These are phyloP conservation scores for Leptobrachium ailaonicum DNA, from an alignment of 2,113 vertebrate genomes.

Conservation along the genomic window DNA sequence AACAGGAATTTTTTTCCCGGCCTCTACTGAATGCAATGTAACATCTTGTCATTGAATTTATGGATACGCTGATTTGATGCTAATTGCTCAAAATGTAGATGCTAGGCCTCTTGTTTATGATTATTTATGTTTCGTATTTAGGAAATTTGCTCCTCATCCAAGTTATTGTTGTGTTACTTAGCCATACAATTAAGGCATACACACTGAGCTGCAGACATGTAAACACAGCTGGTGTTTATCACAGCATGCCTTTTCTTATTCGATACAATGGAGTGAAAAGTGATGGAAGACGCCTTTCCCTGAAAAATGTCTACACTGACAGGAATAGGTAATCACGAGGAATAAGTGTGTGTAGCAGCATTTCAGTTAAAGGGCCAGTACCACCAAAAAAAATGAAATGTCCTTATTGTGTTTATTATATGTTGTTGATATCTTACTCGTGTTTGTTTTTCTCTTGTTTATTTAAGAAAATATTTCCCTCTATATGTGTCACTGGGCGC, in stretches of 20 bases:
- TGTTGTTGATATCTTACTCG: too few relatives aligned
- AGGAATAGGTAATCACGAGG: too few relatives aligned
- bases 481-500: too few relatives aligned
- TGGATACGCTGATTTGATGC: background rate
- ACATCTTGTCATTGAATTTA: background rate
- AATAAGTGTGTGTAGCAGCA: too few relatives aligned
- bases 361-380: too few relatives aligned
- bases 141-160: background rate
- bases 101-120: constrained; percentile 2
- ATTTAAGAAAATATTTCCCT: too few relatives aligned
- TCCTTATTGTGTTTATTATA: too few relatives aligned
- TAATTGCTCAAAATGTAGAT: background rate
- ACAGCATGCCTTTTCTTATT: background rate
- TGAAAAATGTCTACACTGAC: too few relatives aligned
- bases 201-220: constrained; percentile 8
- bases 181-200: constrained; percentile 27
- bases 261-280: background rate
- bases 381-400: too few relatives aligned
- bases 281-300: background rate
- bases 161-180: constrained; percentile 16
- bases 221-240: constrained; percentile 42
- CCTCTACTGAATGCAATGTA: background rate
- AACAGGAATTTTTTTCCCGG: too few relatives aligned
- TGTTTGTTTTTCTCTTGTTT: too few relatives aligned
- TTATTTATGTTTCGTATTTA: constrained; percentile 22